Conservation (phyloP, 2,113 vertebrate genomes). For the Carassius carassius region DNA sequence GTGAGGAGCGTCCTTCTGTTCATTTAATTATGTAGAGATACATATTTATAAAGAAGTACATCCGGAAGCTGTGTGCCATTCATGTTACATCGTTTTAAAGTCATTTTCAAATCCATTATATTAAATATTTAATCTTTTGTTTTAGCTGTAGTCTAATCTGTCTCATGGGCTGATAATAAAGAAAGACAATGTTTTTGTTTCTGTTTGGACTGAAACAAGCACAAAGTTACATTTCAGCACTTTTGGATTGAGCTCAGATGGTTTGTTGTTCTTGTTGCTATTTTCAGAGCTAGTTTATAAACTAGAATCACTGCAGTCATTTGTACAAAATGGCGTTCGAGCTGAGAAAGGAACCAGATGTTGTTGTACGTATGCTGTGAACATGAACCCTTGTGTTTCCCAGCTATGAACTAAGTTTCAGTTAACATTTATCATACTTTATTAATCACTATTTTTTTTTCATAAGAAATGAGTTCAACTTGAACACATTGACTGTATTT, state of each 20-base stretch:
- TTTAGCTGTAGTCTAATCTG: background rate
- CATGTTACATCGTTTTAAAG: background rate
- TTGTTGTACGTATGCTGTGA: conserved; percentile 8
- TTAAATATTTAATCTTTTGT: background rate
- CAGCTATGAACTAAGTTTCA: background rate
- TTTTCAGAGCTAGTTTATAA: background rate
- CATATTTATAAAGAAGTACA: background rate
- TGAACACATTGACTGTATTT: conserved; percentile 6
- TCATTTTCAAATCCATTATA: background rate
- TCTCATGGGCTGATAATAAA: background rate
- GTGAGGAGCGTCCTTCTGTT: background rate
- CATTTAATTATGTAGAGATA: background rate
- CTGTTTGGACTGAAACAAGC: background rate
- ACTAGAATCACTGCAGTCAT: background rate
- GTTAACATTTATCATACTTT: background rate
- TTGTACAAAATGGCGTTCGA: background rate
- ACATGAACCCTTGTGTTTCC: background rate
- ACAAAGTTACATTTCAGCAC: background rate
- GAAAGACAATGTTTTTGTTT: background rate
- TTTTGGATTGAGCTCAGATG: background rate
- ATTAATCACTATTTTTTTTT: background rate
- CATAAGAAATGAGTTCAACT: background rate
- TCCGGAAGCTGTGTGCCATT: background rate
- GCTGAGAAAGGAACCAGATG: background rate
- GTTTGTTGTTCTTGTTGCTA: background rate